Percentiles rank a stretch among this genome's conserved stretches.
phyloP scores from a whole-genome alignment of 1,140 invertebrate genomes.

The Monomorium pharaonis region DNA sequence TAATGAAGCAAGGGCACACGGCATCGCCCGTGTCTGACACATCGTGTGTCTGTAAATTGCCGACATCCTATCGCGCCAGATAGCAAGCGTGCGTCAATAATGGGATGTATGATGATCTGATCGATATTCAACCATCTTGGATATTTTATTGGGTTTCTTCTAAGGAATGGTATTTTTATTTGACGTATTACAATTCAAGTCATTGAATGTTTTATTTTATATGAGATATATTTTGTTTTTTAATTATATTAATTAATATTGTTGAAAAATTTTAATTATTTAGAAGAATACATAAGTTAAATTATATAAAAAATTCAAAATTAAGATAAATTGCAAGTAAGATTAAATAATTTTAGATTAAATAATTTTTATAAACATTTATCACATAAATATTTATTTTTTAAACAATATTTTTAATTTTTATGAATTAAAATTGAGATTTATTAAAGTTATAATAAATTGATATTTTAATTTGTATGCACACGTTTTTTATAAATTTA shows the following conservation, averaged over 20 bases:
- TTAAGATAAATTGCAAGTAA: background rate
- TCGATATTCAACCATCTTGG: conserved; percentile 15
- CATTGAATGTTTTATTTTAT: background rate
- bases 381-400: background rate
- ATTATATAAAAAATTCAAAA: background rate
- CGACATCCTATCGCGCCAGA: conserved; percentile 33
- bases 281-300: background rate
- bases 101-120: conserved; percentile 50
- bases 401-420: background rate
- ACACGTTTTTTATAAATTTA: background rate
- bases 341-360: background rate
- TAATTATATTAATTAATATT: background rate
- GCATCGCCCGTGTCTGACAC: background rate
- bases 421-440: background rate
- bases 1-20: conserved; percentile 43
- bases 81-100: conserved; percentile 30
- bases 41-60: conserved; percentile 60
- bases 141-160: background rate
- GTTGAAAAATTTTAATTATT: background rate
- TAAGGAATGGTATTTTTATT: background rate
- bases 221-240: too few relatives aligned
- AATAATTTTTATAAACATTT: background rate
- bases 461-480: background rate
- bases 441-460: background rate
- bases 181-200: background rate